A percentile compares a stretch with the other conserved stretches of the same genome.
Conservation (phyloP, 2,888 invertebrate species). For the Xanthostigma xanthostigma region DNA sequence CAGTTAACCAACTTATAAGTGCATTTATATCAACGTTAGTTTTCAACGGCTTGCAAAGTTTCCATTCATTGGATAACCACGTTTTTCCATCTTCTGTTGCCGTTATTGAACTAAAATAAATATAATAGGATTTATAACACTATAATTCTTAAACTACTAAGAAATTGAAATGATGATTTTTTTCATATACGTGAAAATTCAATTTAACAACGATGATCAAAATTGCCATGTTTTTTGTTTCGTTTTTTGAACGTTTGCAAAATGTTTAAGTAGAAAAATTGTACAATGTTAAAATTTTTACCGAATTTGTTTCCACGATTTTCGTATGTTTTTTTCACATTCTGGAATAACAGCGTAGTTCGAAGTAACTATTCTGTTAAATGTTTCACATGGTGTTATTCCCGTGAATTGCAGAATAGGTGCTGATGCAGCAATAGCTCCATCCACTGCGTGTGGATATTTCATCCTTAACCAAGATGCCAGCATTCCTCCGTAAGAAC, state of each 20-base stretch:
- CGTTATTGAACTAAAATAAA: slow-evolving; percentile 30
- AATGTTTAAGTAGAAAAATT: not conserved
- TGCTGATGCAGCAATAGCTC: slow-evolving; percentile 86
- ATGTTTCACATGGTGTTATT: slow-evolving; percentile 63
- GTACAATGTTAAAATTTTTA: slow-evolving; percentile 22
- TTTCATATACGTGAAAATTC: too few relatives aligned
- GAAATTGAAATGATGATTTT: not conserved
- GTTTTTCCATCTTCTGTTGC: slow-evolving; percentile 47
- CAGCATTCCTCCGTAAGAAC: slow-evolving; percentile 97
- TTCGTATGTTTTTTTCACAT: slow-evolving; percentile 57
- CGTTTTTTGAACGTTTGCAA: too few relatives aligned
- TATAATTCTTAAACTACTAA: not conserved
- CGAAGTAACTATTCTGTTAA: slow-evolving; percentile 61
- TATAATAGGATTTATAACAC: not conserved
- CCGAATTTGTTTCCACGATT: slow-evolving; percentile 67
- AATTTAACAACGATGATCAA: too few relatives aligned
- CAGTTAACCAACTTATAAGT: slow-evolving; percentile 54
- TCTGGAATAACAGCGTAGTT: slow-evolving; percentile 43
- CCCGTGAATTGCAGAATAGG: slow-evolving; percentile 78
- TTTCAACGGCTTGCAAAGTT: slow-evolving; percentile 57
- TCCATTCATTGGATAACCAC: slow-evolving; percentile 56
- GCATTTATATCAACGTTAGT: slow-evolving; percentile 34
- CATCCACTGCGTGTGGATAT: slow-evolving; percentile 77
- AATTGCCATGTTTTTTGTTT: too few relatives aligned
- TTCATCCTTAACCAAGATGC: slow-evolving; percentile 92